Evolutionary conservation across 2,797 vertebrate species (phyloP), one percentile per base, ranked within the genome.

Genomic region (Momotus momota): DNA sequence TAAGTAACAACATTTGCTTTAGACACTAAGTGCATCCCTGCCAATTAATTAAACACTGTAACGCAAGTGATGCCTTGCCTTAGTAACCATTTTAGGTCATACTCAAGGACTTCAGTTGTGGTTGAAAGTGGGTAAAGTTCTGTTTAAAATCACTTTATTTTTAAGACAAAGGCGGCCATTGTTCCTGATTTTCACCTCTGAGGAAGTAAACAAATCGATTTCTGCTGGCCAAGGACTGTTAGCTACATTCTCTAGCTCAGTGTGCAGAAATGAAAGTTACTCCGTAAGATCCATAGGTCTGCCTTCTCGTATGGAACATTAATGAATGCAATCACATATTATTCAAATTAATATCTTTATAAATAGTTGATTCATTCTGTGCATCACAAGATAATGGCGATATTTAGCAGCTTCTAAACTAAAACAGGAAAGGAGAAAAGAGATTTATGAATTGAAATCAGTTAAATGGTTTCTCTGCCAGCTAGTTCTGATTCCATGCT

Each of bases 401-500:
- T 88, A 94, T 90, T 96, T 95, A 93, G 88, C 89, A 94, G 48
- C 86, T 94, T 86, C 87, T 88, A 86, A 94, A 73, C 65, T 72
- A 81, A 82, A 89, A 57, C 48, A 60, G 64, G 55, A 43, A 52
- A 80, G 73, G 74, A 79, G 60, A 80, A 75, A 82, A 70, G 79
- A 91, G 83, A 92, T 88, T 91, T 91, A 88, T 94, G 93, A 92
- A 93, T 81, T 89, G 46, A 93, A 95, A 90, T 96, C 78, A 95
- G 90, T 95, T 87, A 94, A 95, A 88, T 95, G 93, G 72, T 88
- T 97, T 91, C 94, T 96, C n/a, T 94, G 94, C 94, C 79, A 95
- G 90, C 95, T 91, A 95, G 86, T 94, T 97, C 88, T 81, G 92
- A 96, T 97, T 97, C 95, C 94, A 96, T 71, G 92, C 94, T 97